Conservation (phyloP, 2,888 invertebrate species). For the Gymnocheta viridis region DNA sequence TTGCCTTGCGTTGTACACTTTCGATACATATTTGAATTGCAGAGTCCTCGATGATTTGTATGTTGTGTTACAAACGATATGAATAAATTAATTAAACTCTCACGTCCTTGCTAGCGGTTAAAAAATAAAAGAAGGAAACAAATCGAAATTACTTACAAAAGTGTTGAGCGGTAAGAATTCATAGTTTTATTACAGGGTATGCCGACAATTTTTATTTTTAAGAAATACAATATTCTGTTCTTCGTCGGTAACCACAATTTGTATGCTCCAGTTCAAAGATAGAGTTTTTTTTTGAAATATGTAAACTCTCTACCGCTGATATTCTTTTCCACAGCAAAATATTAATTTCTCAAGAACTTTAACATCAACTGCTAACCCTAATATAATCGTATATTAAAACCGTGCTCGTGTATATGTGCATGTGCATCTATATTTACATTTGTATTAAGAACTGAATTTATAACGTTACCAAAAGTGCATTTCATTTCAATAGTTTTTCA, state of each 20-base stretch:
- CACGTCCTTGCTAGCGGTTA: background rate
- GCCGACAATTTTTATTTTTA: too few species aligned
- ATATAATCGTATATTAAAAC: background rate
- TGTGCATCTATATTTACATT: slow-evolving; percentile 34
- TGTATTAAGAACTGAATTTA: slow-evolving; percentile 50
- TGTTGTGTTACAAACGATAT: background rate
- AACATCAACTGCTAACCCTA: background rate
- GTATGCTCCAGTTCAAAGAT: too few species aligned
- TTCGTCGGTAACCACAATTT: too few species aligned
- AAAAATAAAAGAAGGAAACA: slow-evolving; percentile 13
- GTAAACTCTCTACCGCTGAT: too few species aligned
- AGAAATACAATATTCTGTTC: too few species aligned
- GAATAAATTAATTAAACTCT: background rate
- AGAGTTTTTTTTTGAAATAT: too few species aligned
- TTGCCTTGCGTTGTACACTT: too few species aligned
- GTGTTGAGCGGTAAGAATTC: slow-evolving; percentile 5
- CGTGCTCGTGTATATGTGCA: background rate
- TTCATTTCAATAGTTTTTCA: slow-evolving; percentile 8
- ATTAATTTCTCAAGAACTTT: background rate
- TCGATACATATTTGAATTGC: too few species aligned
- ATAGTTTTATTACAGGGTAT: background rate
- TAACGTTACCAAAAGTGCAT: slow-evolving; percentile 59
- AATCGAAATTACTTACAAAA: slow-evolving; percentile 41
- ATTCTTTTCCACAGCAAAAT: too few species aligned
- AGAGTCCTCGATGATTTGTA: too few species aligned